Base-by-base conservation (phyloP, 2,113 vertebrate species). In the Marcusenius ussheri region DNA sequence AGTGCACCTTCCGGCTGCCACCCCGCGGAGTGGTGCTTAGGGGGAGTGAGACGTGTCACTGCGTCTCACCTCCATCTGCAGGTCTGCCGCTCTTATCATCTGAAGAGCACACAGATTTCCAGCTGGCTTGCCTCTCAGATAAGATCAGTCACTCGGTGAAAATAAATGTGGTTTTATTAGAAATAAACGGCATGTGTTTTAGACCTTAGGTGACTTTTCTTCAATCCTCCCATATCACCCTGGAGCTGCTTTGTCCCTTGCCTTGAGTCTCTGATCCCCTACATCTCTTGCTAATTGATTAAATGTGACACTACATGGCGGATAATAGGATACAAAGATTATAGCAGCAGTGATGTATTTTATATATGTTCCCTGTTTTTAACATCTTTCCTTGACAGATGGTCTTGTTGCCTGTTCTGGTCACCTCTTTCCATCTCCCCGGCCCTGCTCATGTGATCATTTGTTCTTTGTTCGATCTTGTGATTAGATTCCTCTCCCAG, bases 401-500 rank as follows among this genome's bases (percentile, higher is more conserved):
- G 46, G 27, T 45, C 83, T 87, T 83, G 83, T 70, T 58, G 88
- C 51, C 62, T 47, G 83, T 49, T 66, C 50, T 66, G 70, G 53
- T 49, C 74, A 31, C 39, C 80, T 62, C 17, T 87, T 46, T 85
- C 80, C 49, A 86, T 42, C 15, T 39, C 74, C 74, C 35, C 27
- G 70, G 13, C 31, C 84, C 88, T n/a, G 21, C 87, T 90, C 89
- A 21, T 56, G 45, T 53, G 58, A 87, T 87, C 88, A 70, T 42
- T 80, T 80, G 35, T 42, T 80, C 74, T 8, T 91, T 90, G 50
- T 90, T 90, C 51, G 35, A 77, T 90, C 91, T 90, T n/a, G 58
- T 88, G 83, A 84, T 89, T 91, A 42, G 91, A 89, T 91, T 62
- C 89, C 49, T 91, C 89, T 70, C 88, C 51, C 77, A 27, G 46